Evolutionary conservation across 1,140 invertebrate genomes (phyloP).

Genomic region (Drosophila navojoa): DNA sequence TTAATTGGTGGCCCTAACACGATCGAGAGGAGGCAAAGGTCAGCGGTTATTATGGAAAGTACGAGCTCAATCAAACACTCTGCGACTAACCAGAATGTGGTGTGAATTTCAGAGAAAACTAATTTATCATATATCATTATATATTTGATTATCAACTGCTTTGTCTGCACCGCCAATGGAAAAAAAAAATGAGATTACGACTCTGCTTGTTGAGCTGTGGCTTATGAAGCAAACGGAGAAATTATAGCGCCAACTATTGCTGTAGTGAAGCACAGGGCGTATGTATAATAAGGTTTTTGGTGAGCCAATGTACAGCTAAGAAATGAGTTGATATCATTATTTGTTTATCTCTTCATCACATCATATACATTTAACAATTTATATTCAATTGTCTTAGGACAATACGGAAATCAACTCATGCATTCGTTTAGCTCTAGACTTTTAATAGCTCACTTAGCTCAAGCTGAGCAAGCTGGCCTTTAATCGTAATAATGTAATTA

Average conservation of each 20-base stretch:
- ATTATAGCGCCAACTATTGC: no score
- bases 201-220: no score
- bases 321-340: no score
- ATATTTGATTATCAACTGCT: conserved; percentile 22
- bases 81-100: conserved; percentile 13
- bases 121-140: conserved; percentile 2
- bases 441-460: neutral
- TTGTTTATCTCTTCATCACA: no score
- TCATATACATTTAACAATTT: no score
- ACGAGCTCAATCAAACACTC: conserved; percentile 46
- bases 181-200: no score
- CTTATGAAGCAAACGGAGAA: no score
- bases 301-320: no score
- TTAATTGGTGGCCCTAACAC: conserved; percentile 58
- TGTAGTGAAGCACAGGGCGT: no score
- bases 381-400: no score
- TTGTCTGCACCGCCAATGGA: neutral
- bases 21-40: neutral
- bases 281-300: no score
- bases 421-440: neutral
- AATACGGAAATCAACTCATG: no score
- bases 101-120: conserved; percentile 15
- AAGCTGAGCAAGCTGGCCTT: neutral
- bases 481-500: conserved; percentile 34
- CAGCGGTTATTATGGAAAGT: conserved; percentile 44